Base-by-base conservation (phyloP, 1,140 invertebrate species). In the Procambarus virginalis region DNA sequence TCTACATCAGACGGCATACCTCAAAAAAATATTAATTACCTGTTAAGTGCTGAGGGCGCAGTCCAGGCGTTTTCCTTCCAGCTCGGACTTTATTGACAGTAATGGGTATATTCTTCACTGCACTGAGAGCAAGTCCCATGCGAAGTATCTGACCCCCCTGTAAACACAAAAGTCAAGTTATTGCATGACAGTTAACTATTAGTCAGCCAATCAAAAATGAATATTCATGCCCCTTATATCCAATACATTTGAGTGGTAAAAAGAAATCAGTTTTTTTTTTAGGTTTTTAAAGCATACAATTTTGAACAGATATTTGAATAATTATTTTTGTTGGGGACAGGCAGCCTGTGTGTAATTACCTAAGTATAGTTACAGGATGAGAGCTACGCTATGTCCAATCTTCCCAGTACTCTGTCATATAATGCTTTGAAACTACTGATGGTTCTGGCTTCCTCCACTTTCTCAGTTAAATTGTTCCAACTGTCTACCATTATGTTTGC, bases 141-240 rank as follows among this genome's bases (percentile, higher is more conserved):
- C 98, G 95, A 46, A 98, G 94, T 91, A 98, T 97, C 95, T 99
- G 98, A 2, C 98, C 98, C 85, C 98, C 98, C 97, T 97, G 49
- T 22, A 87, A 83, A 48, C 48, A 45, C 4, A 45, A 79, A 85
- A 64, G 48, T 60, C 5, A 17, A 17, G 48, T 55, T 20, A 58
- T 77, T 60, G 10, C 20, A 75, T n/a, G 58, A 8, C n/a, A 70
- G 10, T 64, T 12, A 20, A 17, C 2, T 12, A 64, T 64, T 14
- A 64, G 4, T 14, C 3, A 14, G 17, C 9, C 10, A 64, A 64
- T 3, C 17, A 14, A 14, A 64, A 3, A 0, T 17, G 17, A 17
- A 4, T 20, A 12, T 17, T 10, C 3, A 17, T 64, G 17, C 10
- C 9, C 17, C 10, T 17, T 58, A 17, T 64, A 17, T 17, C 60